Base-by-base conservation (phyloP, 2,113 vertebrate genomes). In the Sturnira hondurensis region DNA sequence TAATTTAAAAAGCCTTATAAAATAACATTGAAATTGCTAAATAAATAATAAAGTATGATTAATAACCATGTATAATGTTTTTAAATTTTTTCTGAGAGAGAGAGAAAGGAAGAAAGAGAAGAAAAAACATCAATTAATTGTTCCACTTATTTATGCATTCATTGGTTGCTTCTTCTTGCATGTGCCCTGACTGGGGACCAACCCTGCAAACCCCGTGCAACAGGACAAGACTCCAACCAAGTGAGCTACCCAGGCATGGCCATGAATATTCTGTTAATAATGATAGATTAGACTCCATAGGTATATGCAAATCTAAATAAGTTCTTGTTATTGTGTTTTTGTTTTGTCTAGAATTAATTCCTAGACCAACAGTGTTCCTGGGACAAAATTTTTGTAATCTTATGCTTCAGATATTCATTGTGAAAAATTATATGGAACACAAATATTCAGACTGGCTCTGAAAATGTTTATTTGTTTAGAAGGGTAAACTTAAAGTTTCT, bases 331-430 rank as follows among this genome's bases (percentile, higher is more conserved):
- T 13, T 47, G 80, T 36, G 17, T 65, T 71, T 96, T 91, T 68
- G n/a, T 28, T 96, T 94, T 95, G 74, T 56, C 17, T 95, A 6
- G 80, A 87, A 87, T 89, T 96, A 50, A 94, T 96, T 95, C 38
- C 16, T 93, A 92, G 68, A 20, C 13, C 71, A 12, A 76, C 19
- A 77, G 28, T 68, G 14, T 67, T 22, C 14, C 9, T 67, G 36
- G n/a, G 81, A 82, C 38, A 96, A 84, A 89, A 65, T 56, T 91
- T 56, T 91, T 94, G 6, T 45, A 71, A 88, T 94, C 9, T 76
- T 19, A 77, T 86, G 81, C 56, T 91, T 94, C 68, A 86, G 28
- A 68, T 88, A 47, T 33, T 83, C 19, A 36, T 26, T n/a, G 41
- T 41, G 52, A 94, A 86, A 93, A 83, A 86, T 84, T 80, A 68